phyloP scores from a whole-genome alignment of 2,113 vertebrate genomes.

The Pantherophis guttatus region DNA sequence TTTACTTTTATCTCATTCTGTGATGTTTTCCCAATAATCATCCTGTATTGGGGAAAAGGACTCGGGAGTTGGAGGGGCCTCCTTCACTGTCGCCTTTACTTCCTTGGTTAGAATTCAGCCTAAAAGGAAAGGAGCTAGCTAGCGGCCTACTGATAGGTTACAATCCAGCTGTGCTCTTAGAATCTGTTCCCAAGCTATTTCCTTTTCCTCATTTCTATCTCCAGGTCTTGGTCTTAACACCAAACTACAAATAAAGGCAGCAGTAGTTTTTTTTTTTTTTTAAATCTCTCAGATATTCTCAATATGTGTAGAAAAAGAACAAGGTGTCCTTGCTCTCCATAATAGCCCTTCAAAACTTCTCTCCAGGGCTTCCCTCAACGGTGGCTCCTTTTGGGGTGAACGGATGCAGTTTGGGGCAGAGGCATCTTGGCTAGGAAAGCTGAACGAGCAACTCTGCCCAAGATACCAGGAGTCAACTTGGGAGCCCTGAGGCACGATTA shows the following conservation, averaged over 20 bases:
- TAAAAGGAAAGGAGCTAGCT: neutral
- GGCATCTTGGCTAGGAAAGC: neutral
- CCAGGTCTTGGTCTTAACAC: neutral
- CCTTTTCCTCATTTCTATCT: neutral
- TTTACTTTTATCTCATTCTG: neutral
- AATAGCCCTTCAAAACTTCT: neutral
- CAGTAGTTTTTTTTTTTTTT: neutral
- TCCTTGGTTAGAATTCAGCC: neutral
- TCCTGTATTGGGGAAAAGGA: neutral
- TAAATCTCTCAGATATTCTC: neutral
- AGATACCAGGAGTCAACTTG: neutral
- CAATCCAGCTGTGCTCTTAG: neutral
- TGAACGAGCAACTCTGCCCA: neutral
- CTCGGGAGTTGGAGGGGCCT: neutral
- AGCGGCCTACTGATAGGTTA: neutral
- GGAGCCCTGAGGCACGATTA: neutral
- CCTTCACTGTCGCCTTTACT: neutral
- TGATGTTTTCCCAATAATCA: neutral
- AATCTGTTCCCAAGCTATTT: neutral
- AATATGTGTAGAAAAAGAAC: neutral
- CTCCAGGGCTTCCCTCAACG: neutral
- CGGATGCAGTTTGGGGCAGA: neutral
- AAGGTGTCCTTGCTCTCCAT: neutral
- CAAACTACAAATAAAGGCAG: neutral
- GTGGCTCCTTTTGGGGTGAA: neutral